Conservation (phyloP, 1,140 invertebrate species). For the Formica selysi region DNA sequence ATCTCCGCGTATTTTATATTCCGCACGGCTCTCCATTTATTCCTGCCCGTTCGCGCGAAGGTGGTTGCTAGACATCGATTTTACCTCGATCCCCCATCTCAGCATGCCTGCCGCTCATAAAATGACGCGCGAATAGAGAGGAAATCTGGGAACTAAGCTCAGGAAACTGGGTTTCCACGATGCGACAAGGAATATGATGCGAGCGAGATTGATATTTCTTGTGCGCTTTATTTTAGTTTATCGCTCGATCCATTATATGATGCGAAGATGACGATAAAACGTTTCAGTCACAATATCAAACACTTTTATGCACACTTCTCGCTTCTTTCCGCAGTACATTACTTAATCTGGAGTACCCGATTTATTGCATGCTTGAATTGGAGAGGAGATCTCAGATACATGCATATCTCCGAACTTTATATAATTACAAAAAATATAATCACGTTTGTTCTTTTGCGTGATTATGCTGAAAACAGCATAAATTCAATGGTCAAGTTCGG, state of each 20-base stretch:
- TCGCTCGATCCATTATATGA: slow-evolving; percentile 33
- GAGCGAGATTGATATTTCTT: slow-evolving; percentile 59
- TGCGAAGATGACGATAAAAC: not conserved
- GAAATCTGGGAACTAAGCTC: slow-evolving; percentile 54
- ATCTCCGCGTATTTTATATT: slow-evolving; percentile 63
- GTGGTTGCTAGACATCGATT: slow-evolving; percentile 61
- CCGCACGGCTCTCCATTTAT: slow-evolving; percentile 62
- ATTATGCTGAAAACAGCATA: not conserved
- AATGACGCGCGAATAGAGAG: slow-evolving; percentile 62
- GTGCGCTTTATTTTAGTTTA: slow-evolving; percentile 36
- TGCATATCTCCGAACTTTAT: not conserved
- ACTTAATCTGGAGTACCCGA: not conserved
- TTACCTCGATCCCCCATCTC: slow-evolving; percentile 60
- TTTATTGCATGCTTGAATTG: not conserved
- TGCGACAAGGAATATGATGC: slow-evolving; percentile 36
- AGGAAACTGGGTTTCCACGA: slow-evolving; percentile 51
- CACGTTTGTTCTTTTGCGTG: not conserved
- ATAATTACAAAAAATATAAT: not conserved
- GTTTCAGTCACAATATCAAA: not conserved
- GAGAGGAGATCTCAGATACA: not conserved
- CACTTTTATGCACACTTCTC: not conserved
- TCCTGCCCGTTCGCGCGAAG: slow-evolving; percentile 59
- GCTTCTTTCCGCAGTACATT: not conserved
- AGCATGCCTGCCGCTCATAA: slow-evolving; percentile 47
- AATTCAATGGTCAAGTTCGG: not conserved